Conservation (phyloP, 2,888 invertebrate species). For the Erebia epiphron region DNA sequence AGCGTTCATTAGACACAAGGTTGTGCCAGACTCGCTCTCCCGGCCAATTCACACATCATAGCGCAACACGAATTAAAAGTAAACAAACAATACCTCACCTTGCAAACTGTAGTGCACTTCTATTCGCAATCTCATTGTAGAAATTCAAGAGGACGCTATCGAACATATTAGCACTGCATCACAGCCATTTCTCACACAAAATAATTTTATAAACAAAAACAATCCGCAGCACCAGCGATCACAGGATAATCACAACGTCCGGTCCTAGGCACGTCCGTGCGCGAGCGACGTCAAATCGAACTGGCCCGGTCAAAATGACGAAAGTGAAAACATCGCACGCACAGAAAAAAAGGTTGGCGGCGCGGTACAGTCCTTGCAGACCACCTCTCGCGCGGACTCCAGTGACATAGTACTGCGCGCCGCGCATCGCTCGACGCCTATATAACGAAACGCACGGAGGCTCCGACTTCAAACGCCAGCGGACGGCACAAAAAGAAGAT, state of each 20-base stretch:
- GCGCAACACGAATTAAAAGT: slow-evolving; percentile 53
- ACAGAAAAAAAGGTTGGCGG: slow-evolving; percentile 79
- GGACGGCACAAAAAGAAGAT: slow-evolving; percentile 80
- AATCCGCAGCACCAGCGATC: slow-evolving; percentile 77
- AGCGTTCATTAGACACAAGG: slow-evolving; percentile 81
- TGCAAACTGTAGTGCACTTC: slow-evolving; percentile 82
- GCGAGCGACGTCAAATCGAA: slow-evolving; percentile 81
- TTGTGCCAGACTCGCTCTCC: slow-evolving; percentile 60
- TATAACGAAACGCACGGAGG: slow-evolving; percentile 77
- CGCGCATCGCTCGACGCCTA: slow-evolving; percentile 78
- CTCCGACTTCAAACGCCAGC: slow-evolving; percentile 73
- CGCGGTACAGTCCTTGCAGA: slow-evolving; percentile 79
- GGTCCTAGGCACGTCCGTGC: slow-evolving; percentile 79
- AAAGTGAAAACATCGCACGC: slow-evolving; percentile 83
- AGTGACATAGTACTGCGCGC: slow-evolving; percentile 81
- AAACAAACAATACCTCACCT: slow-evolving; percentile 76
- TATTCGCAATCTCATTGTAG: slow-evolving; percentile 81
- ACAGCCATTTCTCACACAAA: slow-evolving; percentile 78
- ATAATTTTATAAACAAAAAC: slow-evolving; percentile 63
- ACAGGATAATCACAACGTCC: slow-evolving; percentile 77
- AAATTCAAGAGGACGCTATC: slow-evolving; percentile 78
- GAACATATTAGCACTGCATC: slow-evolving; percentile 81
- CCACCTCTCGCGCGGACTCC: slow-evolving; percentile 79
- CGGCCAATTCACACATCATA: slow-evolving; percentile 44
- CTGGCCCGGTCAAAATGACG: slow-evolving; percentile 83